A percentile compares a stretch with the other conserved stretches of the same genome.
Evolutionary conservation across 2,888 invertebrate species (phyloP).

Genomic region (Oxytorus armatus): DNA sequence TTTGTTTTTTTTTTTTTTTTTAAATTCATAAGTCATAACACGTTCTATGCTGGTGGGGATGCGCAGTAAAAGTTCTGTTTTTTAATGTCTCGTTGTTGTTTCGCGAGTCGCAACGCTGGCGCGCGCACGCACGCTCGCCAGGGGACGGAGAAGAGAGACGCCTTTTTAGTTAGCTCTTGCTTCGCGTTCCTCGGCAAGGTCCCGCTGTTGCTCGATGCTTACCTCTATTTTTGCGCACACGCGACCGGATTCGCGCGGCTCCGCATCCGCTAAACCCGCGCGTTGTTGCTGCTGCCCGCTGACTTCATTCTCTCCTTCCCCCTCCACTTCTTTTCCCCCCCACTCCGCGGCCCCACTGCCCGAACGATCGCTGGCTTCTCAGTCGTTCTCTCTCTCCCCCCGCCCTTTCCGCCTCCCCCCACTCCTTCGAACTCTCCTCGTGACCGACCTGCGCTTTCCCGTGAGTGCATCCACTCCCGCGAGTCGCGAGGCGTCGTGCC

Average conservation of each 20-base stretch:
- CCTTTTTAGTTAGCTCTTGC: slow-evolving; percentile 52
- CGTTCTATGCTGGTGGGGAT: slow-evolving; percentile 20
- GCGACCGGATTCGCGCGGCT: slow-evolving; percentile 73
- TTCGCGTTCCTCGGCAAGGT: slow-evolving; percentile 43
- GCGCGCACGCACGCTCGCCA: slow-evolving; percentile 60
- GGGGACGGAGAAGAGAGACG: slow-evolving; percentile 21
- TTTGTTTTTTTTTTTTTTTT: neutral
- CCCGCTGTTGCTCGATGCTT: slow-evolving; percentile 57
- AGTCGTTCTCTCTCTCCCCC: slow-evolving; percentile 49
- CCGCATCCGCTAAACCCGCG: slow-evolving; percentile 70
- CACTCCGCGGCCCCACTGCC: slow-evolving; percentile 1
- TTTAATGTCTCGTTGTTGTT: slow-evolving; percentile 27
- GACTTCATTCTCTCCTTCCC: slow-evolving; percentile 53
- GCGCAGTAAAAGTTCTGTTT: slow-evolving; percentile 37
- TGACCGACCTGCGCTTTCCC: slow-evolving; percentile 68
- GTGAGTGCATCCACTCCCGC: slow-evolving; percentile 66
- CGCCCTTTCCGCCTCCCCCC: slow-evolving; percentile 46
- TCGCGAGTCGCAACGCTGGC: slow-evolving; percentile 28
- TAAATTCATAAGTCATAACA: slow-evolving; percentile 23
- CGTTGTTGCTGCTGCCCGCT: slow-evolving; percentile 50
- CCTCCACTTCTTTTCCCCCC: slow-evolving; percentile 57
- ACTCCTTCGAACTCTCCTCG: slow-evolving; percentile 59
- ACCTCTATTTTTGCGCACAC: slow-evolving; percentile 73
- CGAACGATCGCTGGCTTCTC: slow-evolving; percentile 62
- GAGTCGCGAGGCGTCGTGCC: slow-evolving; percentile 51